Base-by-base conservation (phyloP, 2,797 vertebrate genomes). In the Microctenopoma steveboyesi region DNA sequence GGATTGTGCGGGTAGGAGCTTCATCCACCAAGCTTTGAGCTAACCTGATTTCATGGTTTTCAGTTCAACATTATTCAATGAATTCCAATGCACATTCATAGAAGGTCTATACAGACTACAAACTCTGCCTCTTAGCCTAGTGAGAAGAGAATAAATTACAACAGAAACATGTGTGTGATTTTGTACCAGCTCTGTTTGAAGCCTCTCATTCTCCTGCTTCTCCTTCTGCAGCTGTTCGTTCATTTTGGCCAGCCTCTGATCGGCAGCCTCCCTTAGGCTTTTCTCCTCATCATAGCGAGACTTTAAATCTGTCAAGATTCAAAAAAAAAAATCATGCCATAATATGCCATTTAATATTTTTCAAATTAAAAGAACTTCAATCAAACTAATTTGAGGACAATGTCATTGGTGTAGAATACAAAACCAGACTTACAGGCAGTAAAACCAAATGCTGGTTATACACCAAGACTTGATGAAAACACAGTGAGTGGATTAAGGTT, bases 241-340 rank as follows among this genome's bases (percentile, higher is more conserved):
- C 74, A 98, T 43, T 69, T 88, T 92, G 30, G 79, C 66, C 56
- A 95, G 63, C 72, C 94, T 95, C 84, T 96, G 95, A 82, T 99
- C 96, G 3, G 94, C 93, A 57, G 92, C 92, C 86, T 96, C 95
- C 72, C 95, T 93, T 37, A 96, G 93, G 83, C 97, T 95, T 84
- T 90, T 96, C 91, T 97, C 97, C 89, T 99, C 98, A 90, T 99
- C 98, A 46, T 97, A 96, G 51, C 95, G 96, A 35, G 96, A 96
- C 85, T 99, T 99, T 65, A 99, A 79, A 69, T 99, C 98, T 99
- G 89, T 60, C 5, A 15, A 15, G 4, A 75, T 59, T 56, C 4
- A 78, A 60, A 9, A 11, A 56, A 51, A 39, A 58, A 45, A 12
- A 48, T 7, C 2, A 51, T 35, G 9, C 9, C 33, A 9, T 9